Conservation (phyloP, 2,113 vertebrate species). For the Ivindomyrus marchei region DNA sequence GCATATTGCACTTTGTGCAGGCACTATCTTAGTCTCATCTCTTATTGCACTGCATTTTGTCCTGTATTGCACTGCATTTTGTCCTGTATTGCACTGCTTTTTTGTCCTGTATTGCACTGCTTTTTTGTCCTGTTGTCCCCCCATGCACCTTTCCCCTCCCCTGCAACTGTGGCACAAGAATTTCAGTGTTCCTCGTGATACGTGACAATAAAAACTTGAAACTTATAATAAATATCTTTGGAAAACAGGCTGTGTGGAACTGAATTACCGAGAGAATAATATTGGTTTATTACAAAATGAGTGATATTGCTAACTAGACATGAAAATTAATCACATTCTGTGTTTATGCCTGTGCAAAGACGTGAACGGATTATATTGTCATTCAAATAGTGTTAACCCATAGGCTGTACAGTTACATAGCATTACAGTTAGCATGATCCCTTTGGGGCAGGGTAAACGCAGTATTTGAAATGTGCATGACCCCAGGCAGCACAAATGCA, state of each 20-base stretch:
- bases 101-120: too few relatives aligned
- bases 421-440: not conserved
- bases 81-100: too few relatives aligned
- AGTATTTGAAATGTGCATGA: not conserved
- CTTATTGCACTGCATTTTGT: not conserved
- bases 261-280: constrained; percentile 35
- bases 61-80: too few relatives aligned
- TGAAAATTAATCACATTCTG: constrained; percentile 37
- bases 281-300: constrained; percentile 39
- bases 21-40: not conserved
- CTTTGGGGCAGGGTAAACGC: not conserved
- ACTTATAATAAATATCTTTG: not conserved
- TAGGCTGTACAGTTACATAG: not conserved
- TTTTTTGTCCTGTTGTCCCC: not conserved
- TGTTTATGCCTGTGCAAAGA: not conserved
- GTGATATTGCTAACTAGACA: constrained; percentile 45
- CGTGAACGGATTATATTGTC: not conserved
- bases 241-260: constrained; percentile 15
- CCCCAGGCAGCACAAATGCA: not conserved
- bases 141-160: not conserved
- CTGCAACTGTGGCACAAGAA: not conserved
- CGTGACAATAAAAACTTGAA: not conserved
- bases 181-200: not conserved
- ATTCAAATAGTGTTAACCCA: not conserved
- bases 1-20: not conserved